Evolutionary conservation across 2,888 invertebrate species (phyloP), one percentile per base, ranked within the genome.

Genomic region (Metopia argyrocephala): DNA sequence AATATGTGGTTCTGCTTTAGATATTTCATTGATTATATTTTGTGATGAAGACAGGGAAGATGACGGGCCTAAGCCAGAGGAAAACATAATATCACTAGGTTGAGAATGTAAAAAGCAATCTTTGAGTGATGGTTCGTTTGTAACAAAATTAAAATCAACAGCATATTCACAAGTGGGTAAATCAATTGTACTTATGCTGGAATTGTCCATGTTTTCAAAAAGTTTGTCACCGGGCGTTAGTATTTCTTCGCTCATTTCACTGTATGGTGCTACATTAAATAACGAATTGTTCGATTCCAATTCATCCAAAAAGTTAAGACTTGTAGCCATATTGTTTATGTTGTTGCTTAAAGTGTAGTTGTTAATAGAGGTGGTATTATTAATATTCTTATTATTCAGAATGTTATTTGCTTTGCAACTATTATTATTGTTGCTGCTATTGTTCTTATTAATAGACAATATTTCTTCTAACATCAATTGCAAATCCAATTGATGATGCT

Each of bases 401-500:
- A 38, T 38, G 15, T 38, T 38, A 38, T 38, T 12, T 12, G 38
- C 15, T 38, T 38, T 38, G 38, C 38, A 38, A 38, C 50, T 84
- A 65, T 68, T 85, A 83, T 79, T 79, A 48, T 64, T 76, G 57
- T 28, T 75, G 25, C 46, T 59, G n/a, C 25, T 64, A 54, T 62
- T 82, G 66, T 78, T 38, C 38, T 38, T 79, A 78, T 68, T 82
- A 76, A 52, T 73, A 75, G 65, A 69, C 45, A 79, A 54, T 71
- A 78, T 65, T 48, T 73, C 71, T 31, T 68, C 71, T 9, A 76
- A 79, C 73, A 84, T 84, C 76, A 85, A 82, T 83, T 84, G 83
- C 79, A 85, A 83, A 84, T 85, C 71, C 45, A 73, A 75, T 45
- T 83, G 82, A 74, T 84, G 84, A 66, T 86, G 84, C 81, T 82